These are phyloP conservation scores for Halesus radiatus DNA, from an alignment of 1,140 invertebrate species.

Conservation along the genomic window DNA sequence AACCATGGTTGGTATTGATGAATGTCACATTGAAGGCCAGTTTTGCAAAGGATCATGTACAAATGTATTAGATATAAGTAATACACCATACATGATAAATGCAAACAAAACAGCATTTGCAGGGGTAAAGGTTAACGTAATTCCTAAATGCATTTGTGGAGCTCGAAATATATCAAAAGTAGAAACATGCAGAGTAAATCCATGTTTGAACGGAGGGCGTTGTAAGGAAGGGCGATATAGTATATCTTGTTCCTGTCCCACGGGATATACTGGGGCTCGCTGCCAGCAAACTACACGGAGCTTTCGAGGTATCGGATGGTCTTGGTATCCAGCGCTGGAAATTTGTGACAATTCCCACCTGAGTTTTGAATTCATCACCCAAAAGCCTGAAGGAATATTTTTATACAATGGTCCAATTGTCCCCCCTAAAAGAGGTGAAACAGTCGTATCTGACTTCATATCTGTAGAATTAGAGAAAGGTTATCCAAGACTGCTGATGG, in stretches of 20 bases:
- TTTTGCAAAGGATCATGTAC: constrained; percentile 77
- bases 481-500: constrained; percentile 75
- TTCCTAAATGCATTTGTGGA: constrained; percentile 72
- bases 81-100: constrained; percentile 79
- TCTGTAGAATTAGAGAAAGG: constrained; percentile 77
- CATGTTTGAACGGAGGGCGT: constrained; percentile 79
- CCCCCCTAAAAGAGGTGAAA: constrained; percentile 70
- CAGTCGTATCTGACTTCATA: constrained; percentile 76
- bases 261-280: constrained; percentile 77
- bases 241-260: constrained; percentile 75
- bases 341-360: constrained; percentile 78
- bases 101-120: constrained; percentile 80
- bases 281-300: constrained; percentile 79
- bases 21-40: constrained; percentile 75
- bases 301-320: constrained; percentile 76
- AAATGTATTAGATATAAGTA: constrained; percentile 74
- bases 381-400: constrained; percentile 74
- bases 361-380: constrained; percentile 79
- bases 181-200: constrained; percentile 73
- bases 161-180: constrained; percentile 70
- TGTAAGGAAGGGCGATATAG: constrained; percentile 74
- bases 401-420: constrained; percentile 81
- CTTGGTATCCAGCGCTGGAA: constrained; percentile 78
- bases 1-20: constrained; percentile 80
- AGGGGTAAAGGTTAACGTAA: constrained; percentile 73